phyloP scores from a whole-genome alignment of 2,113 vertebrate species.

The Psettodes erumei region DNA sequence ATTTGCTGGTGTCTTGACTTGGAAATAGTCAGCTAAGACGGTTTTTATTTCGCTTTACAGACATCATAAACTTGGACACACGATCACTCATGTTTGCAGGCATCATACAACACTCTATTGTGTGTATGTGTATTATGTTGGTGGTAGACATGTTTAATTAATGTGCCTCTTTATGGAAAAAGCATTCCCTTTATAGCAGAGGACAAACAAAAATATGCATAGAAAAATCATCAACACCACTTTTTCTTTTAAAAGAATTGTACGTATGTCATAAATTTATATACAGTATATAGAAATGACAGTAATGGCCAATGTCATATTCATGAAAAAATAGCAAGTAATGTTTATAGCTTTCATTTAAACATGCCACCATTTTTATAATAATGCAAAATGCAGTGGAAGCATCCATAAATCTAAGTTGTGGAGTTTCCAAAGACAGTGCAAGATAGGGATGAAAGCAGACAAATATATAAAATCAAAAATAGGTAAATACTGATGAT shows the following conservation, averaged over 20 bases:
- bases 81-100: background rate
- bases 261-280: background rate
- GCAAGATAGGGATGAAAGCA: background rate
- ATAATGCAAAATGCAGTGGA: background rate
- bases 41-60: no score
- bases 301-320: background rate
- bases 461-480: slow-evolving; percentile 22
- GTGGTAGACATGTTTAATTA: background rate
- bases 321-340: background rate
- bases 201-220: background rate
- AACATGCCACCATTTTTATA: background rate
- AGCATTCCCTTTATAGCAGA: background rate
- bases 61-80: background rate
- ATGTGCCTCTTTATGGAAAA: background rate
- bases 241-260: background rate
- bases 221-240: background rate
- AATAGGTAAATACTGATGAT: slow-evolving; percentile 59
- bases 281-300: background rate
- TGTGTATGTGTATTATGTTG: no score
- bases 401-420: background rate
- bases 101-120: background rate
- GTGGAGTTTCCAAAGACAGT: background rate
- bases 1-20: no score
- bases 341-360: slow-evolving; percentile 8
- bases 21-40: background rate